Base-by-base conservation (phyloP, 2,888 invertebrate species). In the Deroplatys truncata region DNA sequence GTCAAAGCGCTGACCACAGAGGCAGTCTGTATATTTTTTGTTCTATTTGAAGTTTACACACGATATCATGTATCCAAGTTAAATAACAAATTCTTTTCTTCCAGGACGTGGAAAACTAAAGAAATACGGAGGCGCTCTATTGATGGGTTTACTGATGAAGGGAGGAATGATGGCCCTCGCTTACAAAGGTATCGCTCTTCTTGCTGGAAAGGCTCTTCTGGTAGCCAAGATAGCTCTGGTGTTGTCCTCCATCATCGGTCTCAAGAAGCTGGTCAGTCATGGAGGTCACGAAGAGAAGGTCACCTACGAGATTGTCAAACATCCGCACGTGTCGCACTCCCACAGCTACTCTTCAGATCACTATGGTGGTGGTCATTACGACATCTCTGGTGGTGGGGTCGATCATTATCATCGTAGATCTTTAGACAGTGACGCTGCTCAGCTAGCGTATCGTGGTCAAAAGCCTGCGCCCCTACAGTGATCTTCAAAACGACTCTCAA, bases 301-400 rank as follows among this genome's bases (percentile, higher is more conserved):
- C 0, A 97, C 97, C 13, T 96, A 97, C 91, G 97, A 97, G 93
- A 97, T 98, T 91, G 96, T 98, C 88, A 97, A 97, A 93, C 96
- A 97, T 93, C 97, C 97, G 25, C 96, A 97, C 92, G 96, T 97
- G 89, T 96, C 96, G 88, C 96, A 96, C 92, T 96, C 96, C 91
- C 97, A 97, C 92, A 95, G 96, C 7, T 97, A 97, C 91, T 91
- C 91, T 29, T 91, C 90, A 92, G 96, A 97, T 2, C 95, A 96
- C 92, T 93, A 94, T 91, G 95, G 95, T 83, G 92, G 92, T 72
- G 95, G 95, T 56, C 94, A 95, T 91, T 96, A 96, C 93, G 90
- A 49, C 28, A 94, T 94, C 5, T 95, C 95, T 20, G 94, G 95
- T 10, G 95, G 95, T 82, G 92, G 92, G 82, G 93, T 94, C 86